A percentile compares a stretch with the other conserved stretches of the same genome.
Conservation (phyloP, 2,797 vertebrate species). For the Tragopan temminckii region DNA sequence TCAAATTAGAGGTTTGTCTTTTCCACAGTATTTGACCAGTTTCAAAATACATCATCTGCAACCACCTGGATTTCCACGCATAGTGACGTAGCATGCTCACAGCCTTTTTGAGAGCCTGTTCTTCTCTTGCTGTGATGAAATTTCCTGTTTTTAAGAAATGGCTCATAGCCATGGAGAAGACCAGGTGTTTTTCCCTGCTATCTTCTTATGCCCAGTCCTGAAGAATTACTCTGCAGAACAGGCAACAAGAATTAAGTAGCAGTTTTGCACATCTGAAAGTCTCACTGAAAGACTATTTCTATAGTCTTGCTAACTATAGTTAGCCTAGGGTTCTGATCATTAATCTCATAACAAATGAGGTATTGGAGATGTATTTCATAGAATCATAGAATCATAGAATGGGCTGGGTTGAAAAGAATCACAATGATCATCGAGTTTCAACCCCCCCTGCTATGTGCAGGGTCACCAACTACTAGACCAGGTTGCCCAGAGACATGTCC, state of each 20-base stretch:
- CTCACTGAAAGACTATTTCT: not conserved
- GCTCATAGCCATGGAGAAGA: not conserved
- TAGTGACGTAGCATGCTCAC: not conserved
- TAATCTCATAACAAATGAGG: not conserved
- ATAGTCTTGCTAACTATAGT: too few relatives aligned
- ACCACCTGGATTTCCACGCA: not conserved
- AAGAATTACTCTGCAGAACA: not conserved
- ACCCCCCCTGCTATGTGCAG: too few relatives aligned
- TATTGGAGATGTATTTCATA: not conserved
- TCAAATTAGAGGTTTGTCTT: not conserved
- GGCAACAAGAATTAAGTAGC: rapidly evolving
- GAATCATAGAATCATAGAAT: too few relatives aligned
- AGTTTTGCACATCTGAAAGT: not conserved
- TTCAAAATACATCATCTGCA: not conserved
- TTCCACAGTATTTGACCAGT: not conserved
- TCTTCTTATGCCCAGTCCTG: not conserved
- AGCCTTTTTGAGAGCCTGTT: not conserved
- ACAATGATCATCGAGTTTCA: too few relatives aligned
- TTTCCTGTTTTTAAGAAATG: not conserved
- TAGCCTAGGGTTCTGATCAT: not conserved
- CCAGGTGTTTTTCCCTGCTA: not conserved
- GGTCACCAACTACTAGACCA: too few relatives aligned
- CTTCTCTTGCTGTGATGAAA: not conserved
- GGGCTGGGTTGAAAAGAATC: too few relatives aligned
- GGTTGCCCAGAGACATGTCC: too few relatives aligned